Evolutionary conservation across 2,888 invertebrate species (phyloP).

Genomic region (Drosophila nigricruria): DNA sequence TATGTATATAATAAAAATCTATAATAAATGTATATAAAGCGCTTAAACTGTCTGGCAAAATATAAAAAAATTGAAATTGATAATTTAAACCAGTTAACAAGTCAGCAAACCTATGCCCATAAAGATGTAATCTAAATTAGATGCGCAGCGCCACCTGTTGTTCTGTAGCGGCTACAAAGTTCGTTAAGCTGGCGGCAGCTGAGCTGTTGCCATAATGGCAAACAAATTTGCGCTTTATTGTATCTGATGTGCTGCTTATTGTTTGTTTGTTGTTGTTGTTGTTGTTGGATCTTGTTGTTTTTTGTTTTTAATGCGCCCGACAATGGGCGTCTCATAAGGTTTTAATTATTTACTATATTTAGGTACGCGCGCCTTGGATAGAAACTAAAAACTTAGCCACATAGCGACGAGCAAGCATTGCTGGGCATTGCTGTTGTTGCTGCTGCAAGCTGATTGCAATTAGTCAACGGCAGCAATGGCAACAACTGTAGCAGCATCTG

Average conservation of each 20-base stretch:
- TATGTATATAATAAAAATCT: background rate
- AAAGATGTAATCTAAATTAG: background rate
- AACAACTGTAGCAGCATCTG: slow-evolving; percentile 7
- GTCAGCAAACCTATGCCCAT: background rate
- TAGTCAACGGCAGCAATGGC: slow-evolving; percentile 28
- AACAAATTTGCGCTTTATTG: slow-evolving; percentile 5
- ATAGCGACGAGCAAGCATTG: slow-evolving; percentile 5
- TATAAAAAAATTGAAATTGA: background rate
- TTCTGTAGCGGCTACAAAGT: slow-evolving; percentile 14
- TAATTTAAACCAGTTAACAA: background rate
- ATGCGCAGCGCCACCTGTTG: slow-evolving; percentile 10
- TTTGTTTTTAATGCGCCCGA: slow-evolving; percentile 34
- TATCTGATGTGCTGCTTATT: background rate
- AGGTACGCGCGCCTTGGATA: slow-evolving; percentile 42
- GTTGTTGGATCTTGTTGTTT: background rate
- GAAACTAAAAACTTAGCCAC: slow-evolving; percentile 19
- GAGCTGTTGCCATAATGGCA: slow-evolving; percentile 22
- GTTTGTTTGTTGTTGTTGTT: slow-evolving; percentile 5
- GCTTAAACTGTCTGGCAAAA: background rate
- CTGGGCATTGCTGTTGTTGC: slow-evolving; percentile 15
- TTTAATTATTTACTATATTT: slow-evolving; percentile 71
- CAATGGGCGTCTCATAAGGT: slow-evolving; percentile 29
- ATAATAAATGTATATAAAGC: background rate
- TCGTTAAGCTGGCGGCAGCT: slow-evolving; percentile 2
- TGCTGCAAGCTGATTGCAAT: slow-evolving; percentile 34